Evolutionary conservation across 2,113 vertebrate species (phyloP), one percentile per base, ranked within the genome.

Genomic region (Chauna torquata): DNA sequence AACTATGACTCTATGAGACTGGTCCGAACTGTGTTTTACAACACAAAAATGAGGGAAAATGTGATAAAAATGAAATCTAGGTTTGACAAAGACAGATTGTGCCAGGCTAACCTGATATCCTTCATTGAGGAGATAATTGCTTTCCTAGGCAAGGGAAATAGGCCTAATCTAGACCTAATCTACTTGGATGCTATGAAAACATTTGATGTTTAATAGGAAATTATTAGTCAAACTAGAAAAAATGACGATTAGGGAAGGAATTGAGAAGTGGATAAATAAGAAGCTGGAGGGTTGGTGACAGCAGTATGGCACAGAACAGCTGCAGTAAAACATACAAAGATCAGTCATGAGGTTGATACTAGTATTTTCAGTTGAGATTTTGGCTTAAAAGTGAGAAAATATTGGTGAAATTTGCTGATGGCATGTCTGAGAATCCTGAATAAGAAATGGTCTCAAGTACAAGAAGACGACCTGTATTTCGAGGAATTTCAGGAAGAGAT

Each of bases 61-160:
- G 32, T 57, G 34, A 62, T n/a, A 78, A 74, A 74, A 81, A 84
- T 2, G 0, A n/a, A 68, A 11, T 16, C 8, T 55, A n/a, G 27
- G 2, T 85, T 75, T 85, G 84, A 85, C 78, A 92, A 88, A 92
- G 64, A 83, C 19, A 78, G 64, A 90, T 92, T 85, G 47, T 57
- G 20, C 61, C 82, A 79, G 25, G 42, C 70, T 90, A 93, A 79
- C n/a, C 23, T 71, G 55, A 71, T 68, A 82, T 38, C 42, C 38
- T 82, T 92, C 42, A 36, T 1, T 88, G 75, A 76, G 61, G 49
- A 92, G n/a, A 88, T 95, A 93, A 95, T 82, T 90, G 78, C 17
- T 75, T 91, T 94, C 68, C 74, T 90, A 90, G 92, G 78, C 65
- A 94, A 91, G 52, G 18, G 32, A 93, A 84, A 87, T 38, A 87